Evolutionary conservation across 2,888 invertebrate species (phyloP), one percentile per base, ranked within the genome.

Genomic region (Nebria salina): DNA sequence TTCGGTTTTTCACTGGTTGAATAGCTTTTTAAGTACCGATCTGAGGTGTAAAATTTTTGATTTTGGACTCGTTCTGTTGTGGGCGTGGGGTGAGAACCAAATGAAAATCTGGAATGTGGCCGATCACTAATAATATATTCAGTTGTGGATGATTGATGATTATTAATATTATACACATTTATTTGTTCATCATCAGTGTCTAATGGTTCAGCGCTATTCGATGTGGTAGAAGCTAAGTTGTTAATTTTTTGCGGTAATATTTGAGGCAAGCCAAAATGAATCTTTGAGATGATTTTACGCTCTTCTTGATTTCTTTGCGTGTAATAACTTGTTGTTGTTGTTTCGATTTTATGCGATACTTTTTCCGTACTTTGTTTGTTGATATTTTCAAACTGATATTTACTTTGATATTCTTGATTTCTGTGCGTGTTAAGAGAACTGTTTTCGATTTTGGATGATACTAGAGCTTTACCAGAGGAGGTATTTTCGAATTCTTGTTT

Each of bases 211-310:
- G 65, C 70, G 54, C 74, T 43, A 75, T 66, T 43, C 15, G 75
- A 26, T 73, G 74, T 79, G 34, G 74, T 79, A 13, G 74, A 42
- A 75, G 79, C 79, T 75, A 79, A 75, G 54, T 74, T 79, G 34
- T 68, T 75, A 41, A 79, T 75, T 74, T 75, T 79, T 7, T 74
- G 54, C 13, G 79, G 68, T 25, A 64, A 70, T n/a, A 75, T 72
- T 73, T 81, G 81, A 3, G 81, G 76, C 65, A 76, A 65, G 26
- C 81, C 81, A 76, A 81, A 81, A 81, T 81, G 81, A 42, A 81
- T 81, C 76, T 73, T 81, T 76, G 81, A 81, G 42, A 81, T 81
- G 13, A 81, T 81, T 73, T 76, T 81, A 6, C 81, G 65, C 20
- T 76, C 81, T 25, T 25, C 65, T 72, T 66, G 54, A 64, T 42